Evolutionary conservation across 2,113 vertebrate genomes (phyloP), one percentile per base, ranked within the genome.

Genomic region (Motacilla alba): DNA sequence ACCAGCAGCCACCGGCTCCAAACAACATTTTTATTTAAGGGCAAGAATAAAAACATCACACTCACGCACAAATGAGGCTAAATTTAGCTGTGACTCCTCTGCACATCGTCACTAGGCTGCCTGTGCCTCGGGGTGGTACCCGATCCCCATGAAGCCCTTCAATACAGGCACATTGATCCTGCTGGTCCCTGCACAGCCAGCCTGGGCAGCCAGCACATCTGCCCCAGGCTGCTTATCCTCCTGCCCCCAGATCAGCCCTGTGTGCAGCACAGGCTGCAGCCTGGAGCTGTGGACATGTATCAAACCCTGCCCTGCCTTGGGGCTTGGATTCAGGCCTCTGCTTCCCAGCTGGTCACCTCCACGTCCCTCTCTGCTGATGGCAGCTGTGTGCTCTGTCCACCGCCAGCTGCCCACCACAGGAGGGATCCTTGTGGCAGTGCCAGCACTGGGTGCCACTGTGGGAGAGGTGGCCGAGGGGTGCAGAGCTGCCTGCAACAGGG

Each of bases 101-200:
- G 89, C 7, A 9, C 68, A 20, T 87, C 6, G 0, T 87, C 91
- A 80, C 87, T 66, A 77, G 80, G 2, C 60, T 47, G 83, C 53
- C 19, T 27, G 31, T 6, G 55, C 89, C 81, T 87, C 6, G 0
- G 58, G 83, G 30, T 52, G 43, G 39, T 39, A 15, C 69, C 50
- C 50, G 22, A 46, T 44, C 15, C 62, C 70, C 0, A 1, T 64
- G 59, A 64, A 77, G 59, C 49, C 27, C 49, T 63, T 89, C 6
- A 0, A 62, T 74, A 41, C 9, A 15, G 53, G 46, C 12, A 1
- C 55, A 81, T 53, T 0, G 9, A 66, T 50, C 0, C 0, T 0
- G 0, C 37, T 3, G 1, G 15, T 58, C 13, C 49, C 43, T 49
- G 43, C 75, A 35, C 22, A 20, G 70, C 69, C 39, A 73, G 31